Percentiles rank a stretch among this genome's conserved stretches.
Evolutionary conservation across 2,888 invertebrate genomes (phyloP).

Genomic region (Diplazon laetatorius): DNA sequence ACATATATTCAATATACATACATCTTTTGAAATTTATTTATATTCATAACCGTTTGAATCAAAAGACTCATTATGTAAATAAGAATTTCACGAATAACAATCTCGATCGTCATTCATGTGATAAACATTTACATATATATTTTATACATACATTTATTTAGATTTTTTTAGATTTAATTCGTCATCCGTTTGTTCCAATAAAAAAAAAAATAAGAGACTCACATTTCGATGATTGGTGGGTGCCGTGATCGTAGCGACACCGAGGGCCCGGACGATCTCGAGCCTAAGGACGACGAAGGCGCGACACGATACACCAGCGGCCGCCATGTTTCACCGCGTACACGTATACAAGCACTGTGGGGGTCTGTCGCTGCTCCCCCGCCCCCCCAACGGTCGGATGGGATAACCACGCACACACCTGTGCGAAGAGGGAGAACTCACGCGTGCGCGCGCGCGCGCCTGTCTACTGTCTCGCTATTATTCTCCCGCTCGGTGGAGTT

Average conservation of each 20-base stretch:
- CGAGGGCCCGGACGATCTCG: slow-evolving; percentile 76
- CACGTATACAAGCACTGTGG: slow-evolving; percentile 41
- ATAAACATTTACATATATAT: too few species aligned
- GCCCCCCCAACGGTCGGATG: too few species aligned
- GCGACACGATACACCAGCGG: slow-evolving; percentile 75
- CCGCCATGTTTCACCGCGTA: slow-evolving; percentile 73
- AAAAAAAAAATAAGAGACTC: slow-evolving; percentile 63
- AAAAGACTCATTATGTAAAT: too few species aligned
- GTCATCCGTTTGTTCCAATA: too few species aligned
- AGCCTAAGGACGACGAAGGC: slow-evolving; percentile 73
- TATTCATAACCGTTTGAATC: too few species aligned
- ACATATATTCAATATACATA: too few species aligned
- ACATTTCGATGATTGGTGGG: slow-evolving; percentile 75
- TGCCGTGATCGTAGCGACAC: slow-evolving; percentile 73
- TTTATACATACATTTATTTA: background rate
- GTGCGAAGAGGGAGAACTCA: slow-evolving; percentile 38
- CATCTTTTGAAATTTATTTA: too few species aligned
- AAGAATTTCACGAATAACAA: too few species aligned
- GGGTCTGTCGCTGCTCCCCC: slow-evolving; percentile 14
- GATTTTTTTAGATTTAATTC: too few species aligned
- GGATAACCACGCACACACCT: slow-evolving; percentile 48
- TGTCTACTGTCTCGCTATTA: slow-evolving; percentile 36
- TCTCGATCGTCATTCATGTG: too few species aligned
- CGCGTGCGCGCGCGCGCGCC: too few species aligned
- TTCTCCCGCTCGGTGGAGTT: slow-evolving; percentile 11